Conservation (phyloP, 2,888 invertebrate genomes). For the Drosophila siamana region DNA sequence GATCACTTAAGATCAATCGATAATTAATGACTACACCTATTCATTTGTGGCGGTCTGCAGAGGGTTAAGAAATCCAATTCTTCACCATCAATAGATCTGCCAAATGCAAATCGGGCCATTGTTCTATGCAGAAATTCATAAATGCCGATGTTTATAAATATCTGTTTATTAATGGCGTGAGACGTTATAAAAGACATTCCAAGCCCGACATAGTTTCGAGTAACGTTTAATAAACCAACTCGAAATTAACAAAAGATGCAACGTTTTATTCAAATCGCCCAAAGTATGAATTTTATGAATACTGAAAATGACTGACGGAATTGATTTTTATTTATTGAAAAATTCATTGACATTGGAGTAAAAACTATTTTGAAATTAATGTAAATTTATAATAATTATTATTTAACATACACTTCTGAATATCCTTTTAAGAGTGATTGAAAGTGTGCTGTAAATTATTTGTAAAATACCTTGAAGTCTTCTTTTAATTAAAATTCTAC, state of each 20-base stretch:
- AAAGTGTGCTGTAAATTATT: no score
- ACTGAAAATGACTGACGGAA: not conserved
- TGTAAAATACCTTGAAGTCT: no score
- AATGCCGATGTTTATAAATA: not conserved
- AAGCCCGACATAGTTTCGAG: not conserved
- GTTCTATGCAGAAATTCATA: slow-evolving; percentile 5
- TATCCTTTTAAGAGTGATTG: no score
- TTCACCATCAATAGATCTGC: not conserved
- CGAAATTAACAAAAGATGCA: not conserved
- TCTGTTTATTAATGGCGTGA: not conserved
- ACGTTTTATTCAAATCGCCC: not conserved
- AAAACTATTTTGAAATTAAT: no score
- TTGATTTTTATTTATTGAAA: not conserved
- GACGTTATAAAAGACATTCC: slow-evolving; percentile 8
- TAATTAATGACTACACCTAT: slow-evolving; percentile 22
- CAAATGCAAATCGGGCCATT: slow-evolving; percentile 4
- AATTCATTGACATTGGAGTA: no score
- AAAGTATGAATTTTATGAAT: not conserved
- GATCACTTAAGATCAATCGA: slow-evolving; percentile 19
- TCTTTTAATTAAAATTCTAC: no score
- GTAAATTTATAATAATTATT: no score
- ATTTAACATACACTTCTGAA: no score
- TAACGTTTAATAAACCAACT: not conserved
- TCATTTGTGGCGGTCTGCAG: not conserved
- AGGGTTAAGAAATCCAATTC: not conserved